Percentiles rank a stretch among this genome's conserved stretches.
Evolutionary conservation across 2,888 invertebrate genomes (phyloP).

Genomic region (Helicoverpa assulta): DNA sequence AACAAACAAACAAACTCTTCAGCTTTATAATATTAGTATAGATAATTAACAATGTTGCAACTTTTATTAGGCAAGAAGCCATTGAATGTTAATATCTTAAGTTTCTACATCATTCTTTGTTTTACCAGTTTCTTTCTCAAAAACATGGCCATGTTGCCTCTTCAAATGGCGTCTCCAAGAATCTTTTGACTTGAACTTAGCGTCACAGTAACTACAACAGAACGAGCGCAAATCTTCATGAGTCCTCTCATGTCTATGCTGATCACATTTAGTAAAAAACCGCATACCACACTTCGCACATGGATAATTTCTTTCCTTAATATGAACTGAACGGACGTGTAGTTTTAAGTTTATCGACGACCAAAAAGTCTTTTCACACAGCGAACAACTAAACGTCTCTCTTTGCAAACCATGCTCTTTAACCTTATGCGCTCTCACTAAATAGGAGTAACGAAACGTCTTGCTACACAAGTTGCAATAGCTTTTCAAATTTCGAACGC

Average conservation of each 20-base stretch:
- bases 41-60: not conserved
- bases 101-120: not conserved
- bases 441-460: conserved; percentile 67
- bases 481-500: conserved; percentile 38
- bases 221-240: conserved; percentile 70
- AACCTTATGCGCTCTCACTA: conserved; percentile 66
- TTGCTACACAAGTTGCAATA: conserved; percentile 64
- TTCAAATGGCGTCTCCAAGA: conserved; percentile 72
- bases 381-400: conserved; percentile 59
- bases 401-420: conserved; percentile 67
- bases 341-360: conserved; percentile 64
- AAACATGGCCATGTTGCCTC: conserved; percentile 66
- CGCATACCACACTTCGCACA: conserved; percentile 69
- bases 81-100: too few relatives aligned
- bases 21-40: too few relatives aligned
- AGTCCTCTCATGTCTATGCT: conserved; percentile 70
- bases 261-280: conserved; percentile 73
- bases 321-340: conserved; percentile 70
- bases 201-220: conserved; percentile 69
- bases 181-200: conserved; percentile 73
- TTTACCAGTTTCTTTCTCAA: conserved; percentile 13
- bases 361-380: conserved; percentile 70
- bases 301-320: conserved; percentile 67
- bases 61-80: not conserved
- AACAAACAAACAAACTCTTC: too few relatives aligned